Conservation (phyloP, 1,140 invertebrate species). For the Tetramorium simillimum region DNA sequence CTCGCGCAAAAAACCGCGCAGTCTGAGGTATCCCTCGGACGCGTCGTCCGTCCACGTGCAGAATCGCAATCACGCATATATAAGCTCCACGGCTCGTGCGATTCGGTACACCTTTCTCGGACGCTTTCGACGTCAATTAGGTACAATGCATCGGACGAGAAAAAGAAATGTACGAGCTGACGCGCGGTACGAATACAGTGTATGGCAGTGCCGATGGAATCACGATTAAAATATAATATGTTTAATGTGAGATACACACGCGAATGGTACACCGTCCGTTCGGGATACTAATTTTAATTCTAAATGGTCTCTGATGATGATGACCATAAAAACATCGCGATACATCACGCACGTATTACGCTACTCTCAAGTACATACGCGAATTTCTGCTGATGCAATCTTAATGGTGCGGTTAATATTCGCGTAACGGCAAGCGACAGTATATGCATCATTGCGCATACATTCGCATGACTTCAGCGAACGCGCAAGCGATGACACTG, state of each 20-base stretch:
- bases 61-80: conserved; percentile 20
- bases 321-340: conserved; percentile 12
- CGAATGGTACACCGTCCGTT: neutral
- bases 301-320: neutral
- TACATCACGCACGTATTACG: neutral
- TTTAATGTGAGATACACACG: neutral
- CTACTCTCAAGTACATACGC: neutral
- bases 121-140: conserved; percentile 18
- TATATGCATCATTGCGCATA: conserved; percentile 17
- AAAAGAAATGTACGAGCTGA: neutral
- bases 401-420: conserved; percentile 39
- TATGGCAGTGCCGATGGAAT: neutral
- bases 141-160: conserved; percentile 1
- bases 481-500: conserved; percentile 30
- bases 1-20: conserved; percentile 18
- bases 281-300: neutral
- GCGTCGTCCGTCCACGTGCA: conserved; percentile 14
- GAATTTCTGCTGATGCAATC: conserved; percentile 29
- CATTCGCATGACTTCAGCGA: conserved; percentile 30
- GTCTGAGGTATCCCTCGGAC: neutral
- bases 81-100: neutral
- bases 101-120: conserved; percentile 15
- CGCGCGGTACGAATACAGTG: neutral
- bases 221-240: neutral
- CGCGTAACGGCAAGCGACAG: neutral